Conservation (phyloP, 1,140 invertebrate species). For the Penaeus indicus region DNA sequence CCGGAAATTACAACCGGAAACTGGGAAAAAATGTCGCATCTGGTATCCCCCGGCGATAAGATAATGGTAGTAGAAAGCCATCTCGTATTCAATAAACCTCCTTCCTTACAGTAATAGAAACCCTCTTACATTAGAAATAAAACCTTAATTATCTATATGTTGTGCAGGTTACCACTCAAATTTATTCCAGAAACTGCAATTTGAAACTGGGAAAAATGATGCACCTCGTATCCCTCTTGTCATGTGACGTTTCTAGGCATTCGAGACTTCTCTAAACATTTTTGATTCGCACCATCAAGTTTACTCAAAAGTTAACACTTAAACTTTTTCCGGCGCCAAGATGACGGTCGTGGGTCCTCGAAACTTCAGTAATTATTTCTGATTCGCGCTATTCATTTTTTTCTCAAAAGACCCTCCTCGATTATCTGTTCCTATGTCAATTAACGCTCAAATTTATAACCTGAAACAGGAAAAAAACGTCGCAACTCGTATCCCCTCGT, state of each 20-base stretch:
- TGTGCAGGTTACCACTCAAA: too few relatives aligned
- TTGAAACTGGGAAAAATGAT: not conserved
- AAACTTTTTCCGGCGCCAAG: not conserved
- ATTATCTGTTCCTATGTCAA: too few relatives aligned
- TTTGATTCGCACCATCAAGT: too few relatives aligned
- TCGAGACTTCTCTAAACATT: too few relatives aligned
- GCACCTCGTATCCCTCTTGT: not conserved
- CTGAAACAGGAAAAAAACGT: not conserved
- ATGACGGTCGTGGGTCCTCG: too few relatives aligned
- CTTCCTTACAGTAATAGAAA: too few relatives aligned
- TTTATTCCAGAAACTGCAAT: not conserved
- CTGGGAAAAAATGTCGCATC: not conserved
- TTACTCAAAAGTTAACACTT: not conserved
- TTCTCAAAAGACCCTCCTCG: too few relatives aligned
- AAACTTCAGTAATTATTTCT: too few relatives aligned
- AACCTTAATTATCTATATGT: too few relatives aligned
- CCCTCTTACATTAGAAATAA: too few relatives aligned
- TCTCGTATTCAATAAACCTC: not conserved
- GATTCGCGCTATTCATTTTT: too few relatives aligned
- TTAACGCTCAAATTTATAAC: not conserved
- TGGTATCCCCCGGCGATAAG: not conserved
- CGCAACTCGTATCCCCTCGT: not conserved
- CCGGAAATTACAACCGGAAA: not conserved
- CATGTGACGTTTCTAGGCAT: too few relatives aligned
- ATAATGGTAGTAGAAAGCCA: not conserved